Conservation (phyloP, 2,113 vertebrate species). For the Oxyruncus cristatus region DNA sequence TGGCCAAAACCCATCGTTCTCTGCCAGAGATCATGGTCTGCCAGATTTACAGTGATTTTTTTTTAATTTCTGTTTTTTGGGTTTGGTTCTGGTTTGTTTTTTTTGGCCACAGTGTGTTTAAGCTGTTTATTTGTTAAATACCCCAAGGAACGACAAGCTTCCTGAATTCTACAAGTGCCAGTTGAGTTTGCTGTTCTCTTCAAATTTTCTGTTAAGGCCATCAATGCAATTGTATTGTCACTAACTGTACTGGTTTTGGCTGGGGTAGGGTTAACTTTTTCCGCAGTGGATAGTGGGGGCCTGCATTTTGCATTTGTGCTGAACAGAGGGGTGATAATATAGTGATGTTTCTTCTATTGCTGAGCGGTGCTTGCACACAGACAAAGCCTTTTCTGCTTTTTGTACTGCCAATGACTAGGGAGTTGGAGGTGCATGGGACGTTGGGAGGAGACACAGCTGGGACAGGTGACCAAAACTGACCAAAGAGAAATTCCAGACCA, state of each 20-base stretch:
- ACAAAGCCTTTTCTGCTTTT: background rate
- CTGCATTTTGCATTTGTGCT: background rate
- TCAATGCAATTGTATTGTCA: background rate
- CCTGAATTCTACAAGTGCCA: background rate
- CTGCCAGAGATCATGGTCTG: background rate
- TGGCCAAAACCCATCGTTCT: background rate
- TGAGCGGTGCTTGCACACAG: background rate
- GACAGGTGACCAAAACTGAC: background rate
- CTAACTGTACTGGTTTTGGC: background rate
- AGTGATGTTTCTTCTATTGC: background rate
- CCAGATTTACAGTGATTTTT: background rate
- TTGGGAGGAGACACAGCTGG: background rate
- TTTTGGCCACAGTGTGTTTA: rapidly evolving
- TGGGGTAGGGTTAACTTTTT: background rate
- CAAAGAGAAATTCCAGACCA: rapidly evolving
- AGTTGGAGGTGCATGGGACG: background rate
- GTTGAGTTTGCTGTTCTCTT: background rate
- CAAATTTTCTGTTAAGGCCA: background rate
- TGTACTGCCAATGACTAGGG: background rate
- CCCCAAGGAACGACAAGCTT: background rate
- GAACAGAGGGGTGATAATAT: background rate
- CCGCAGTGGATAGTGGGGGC: too few relatives aligned
- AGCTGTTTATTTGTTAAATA: background rate
- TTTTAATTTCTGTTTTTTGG: too few relatives aligned
- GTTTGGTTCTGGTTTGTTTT: too few relatives aligned